Percentiles rank a stretch among this genome's conserved stretches.
Conservation (phyloP, 2,797 vertebrate genomes). For the Pelochelys cantorii region DNA sequence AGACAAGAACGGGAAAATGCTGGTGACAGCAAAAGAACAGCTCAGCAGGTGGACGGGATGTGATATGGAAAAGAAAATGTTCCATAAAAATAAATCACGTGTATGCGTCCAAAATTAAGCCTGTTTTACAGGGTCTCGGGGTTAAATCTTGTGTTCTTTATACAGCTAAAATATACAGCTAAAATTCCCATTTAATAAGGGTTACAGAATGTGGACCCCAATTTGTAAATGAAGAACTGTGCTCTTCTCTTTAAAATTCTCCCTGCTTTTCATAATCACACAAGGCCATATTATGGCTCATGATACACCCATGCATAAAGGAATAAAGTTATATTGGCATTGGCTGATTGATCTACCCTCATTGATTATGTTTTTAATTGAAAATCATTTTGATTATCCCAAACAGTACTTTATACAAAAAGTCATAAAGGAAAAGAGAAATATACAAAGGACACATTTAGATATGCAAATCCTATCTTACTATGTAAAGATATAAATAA, state of each 20-base stretch:
- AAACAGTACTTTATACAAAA: not conserved
- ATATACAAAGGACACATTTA: not conserved
- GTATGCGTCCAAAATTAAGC: not conserved
- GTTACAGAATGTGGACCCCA: not conserved
- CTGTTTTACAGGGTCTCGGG: not conserved
- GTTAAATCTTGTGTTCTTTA: not conserved
- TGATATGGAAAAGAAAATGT: not conserved
- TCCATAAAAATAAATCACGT: not conserved
- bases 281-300: not conserved
- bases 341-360: not conserved
- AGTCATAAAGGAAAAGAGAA: not conserved
- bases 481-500: too few relatives aligned
- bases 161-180: not conserved
- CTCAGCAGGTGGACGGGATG: too few relatives aligned
- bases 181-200: not conserved
- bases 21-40: too few relatives aligned
- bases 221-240: not conserved
- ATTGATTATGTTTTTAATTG: not conserved
- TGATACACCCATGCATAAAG: not conserved
- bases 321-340: not conserved
- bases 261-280: not conserved
- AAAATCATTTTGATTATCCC: not conserved
- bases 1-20: too few relatives aligned
- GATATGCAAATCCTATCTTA: too few relatives aligned
- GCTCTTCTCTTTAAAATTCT: not conserved